Conservation (phyloP, 2,113 vertebrate genomes). For the Oncorhynchus mykiss region DNA sequence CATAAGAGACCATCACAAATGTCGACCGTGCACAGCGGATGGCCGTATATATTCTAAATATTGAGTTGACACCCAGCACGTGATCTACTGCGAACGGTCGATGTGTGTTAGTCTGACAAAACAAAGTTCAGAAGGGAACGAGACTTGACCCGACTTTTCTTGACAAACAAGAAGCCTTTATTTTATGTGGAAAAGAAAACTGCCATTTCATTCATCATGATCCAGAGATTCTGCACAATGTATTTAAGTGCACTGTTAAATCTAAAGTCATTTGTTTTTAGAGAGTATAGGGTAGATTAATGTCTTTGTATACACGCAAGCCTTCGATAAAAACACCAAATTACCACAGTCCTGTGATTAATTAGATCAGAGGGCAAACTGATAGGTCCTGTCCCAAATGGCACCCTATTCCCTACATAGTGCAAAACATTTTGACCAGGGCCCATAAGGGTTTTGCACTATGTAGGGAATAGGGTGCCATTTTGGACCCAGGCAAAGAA, state of each 20-base stretch:
- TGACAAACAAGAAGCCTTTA: constrained; percentile 80
- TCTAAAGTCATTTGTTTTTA: constrained; percentile 66
- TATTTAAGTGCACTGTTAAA: constrained; percentile 70
- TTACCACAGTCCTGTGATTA: constrained; percentile 84
- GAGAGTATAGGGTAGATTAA: constrained; percentile 62
- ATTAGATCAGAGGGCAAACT: constrained; percentile 80
- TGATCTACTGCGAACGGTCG: no score
- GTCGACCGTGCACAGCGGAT: no score
- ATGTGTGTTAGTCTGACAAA: not conserved
- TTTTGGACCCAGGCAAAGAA: constrained; percentile 48
- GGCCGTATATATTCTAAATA: no score
- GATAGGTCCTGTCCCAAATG: constrained; percentile 48
- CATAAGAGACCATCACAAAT: no score
- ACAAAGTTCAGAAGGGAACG: not conserved
- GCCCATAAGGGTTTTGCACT: no score
- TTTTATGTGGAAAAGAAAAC: constrained; percentile 74
- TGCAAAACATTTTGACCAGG: no score
- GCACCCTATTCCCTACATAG: no score
- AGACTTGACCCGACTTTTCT: constrained; percentile 39
- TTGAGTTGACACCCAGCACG: no score
- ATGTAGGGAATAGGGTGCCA: no score
- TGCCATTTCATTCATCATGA: constrained; percentile 69
- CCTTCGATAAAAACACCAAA: constrained; percentile 68
- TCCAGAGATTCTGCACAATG: constrained; percentile 73
- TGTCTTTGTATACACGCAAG: constrained; percentile 65